Percentiles rank a stretch among this genome's conserved stretches.
phyloP scores from a whole-genome alignment of 2,888 invertebrate genomes.

The Steinernema hermaphroditum region DNA sequence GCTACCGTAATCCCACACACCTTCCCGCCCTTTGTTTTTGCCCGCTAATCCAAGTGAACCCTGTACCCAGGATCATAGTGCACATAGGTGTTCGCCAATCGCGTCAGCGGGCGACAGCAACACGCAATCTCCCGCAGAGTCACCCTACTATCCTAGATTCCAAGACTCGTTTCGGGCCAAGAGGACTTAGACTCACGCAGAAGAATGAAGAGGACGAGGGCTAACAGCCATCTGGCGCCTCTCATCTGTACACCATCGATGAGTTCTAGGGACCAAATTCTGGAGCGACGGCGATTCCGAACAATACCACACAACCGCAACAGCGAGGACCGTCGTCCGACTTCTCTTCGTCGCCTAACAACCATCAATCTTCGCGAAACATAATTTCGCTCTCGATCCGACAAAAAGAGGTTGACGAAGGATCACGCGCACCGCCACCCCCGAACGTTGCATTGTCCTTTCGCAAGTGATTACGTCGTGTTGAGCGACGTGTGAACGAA shows the following conservation, averaged over 20 bases:
- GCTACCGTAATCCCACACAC: no score
- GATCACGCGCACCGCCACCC: conserved; percentile 19
- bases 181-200: conserved; percentile 4
- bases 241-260: conserved; percentile 4
- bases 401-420: conserved; percentile 22
- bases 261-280: not conserved
- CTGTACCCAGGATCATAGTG: not conserved
- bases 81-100: not conserved
- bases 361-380: conserved; percentile 30
- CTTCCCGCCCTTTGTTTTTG: not conserved
- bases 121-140: conserved; percentile 27
- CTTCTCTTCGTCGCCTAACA: not conserved
- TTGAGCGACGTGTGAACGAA: no score
- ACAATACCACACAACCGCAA: not conserved
- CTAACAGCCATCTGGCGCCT: not conserved
- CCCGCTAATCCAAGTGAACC: not conserved
- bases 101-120: conserved; percentile 2
- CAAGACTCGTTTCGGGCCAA: no score
- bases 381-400: conserved; percentile 26
- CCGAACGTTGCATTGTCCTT: conserved; percentile 26
- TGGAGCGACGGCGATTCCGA: not conserved
- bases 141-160: conserved; percentile 24
- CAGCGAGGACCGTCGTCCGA: not conserved
- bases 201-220: not conserved
- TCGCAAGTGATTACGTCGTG: no score